Evolutionary conservation across 37 sponge, comb jelly and placozoan species (phyloP).

Genomic region (Aphrocallistes beatrix): DNA sequence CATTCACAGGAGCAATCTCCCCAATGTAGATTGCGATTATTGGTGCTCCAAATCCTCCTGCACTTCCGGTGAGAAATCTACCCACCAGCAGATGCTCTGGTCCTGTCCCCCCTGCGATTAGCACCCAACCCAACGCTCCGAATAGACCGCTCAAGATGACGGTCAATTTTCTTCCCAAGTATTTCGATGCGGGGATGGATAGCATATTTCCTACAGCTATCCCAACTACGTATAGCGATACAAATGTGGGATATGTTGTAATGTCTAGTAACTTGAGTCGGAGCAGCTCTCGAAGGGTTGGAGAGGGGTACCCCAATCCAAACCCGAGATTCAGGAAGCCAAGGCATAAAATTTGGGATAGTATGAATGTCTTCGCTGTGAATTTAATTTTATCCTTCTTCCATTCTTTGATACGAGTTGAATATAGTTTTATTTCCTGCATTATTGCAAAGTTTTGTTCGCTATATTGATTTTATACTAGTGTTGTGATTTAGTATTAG

Average conservation of each 20-base stretch:
- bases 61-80: background rate
- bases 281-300: background rate
- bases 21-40: background rate
- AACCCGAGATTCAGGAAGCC: background rate
- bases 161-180: background rate
- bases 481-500: background rate
- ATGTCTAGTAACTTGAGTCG: background rate
- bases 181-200: background rate
- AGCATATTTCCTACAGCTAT: background rate
- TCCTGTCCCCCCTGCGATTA: background rate
- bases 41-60: background rate
- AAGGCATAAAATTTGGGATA: background rate
- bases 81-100: background rate
- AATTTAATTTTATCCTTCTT: background rate
- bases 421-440: too few species aligned
- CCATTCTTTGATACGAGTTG: too few species aligned
- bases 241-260: background rate
- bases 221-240: background rate
- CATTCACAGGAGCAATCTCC: background rate
- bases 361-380: background rate
- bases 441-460: too few species aligned
- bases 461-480: too few species aligned
- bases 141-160: background rate
- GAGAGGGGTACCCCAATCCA: background rate
- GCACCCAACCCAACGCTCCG: background rate